A percentile compares a stretch with the other conserved stretches of the same genome.
Evolutionary conservation across 2,113 vertebrate genomes (phyloP).

Genomic region (Phalacrocorax carbo): DNA sequence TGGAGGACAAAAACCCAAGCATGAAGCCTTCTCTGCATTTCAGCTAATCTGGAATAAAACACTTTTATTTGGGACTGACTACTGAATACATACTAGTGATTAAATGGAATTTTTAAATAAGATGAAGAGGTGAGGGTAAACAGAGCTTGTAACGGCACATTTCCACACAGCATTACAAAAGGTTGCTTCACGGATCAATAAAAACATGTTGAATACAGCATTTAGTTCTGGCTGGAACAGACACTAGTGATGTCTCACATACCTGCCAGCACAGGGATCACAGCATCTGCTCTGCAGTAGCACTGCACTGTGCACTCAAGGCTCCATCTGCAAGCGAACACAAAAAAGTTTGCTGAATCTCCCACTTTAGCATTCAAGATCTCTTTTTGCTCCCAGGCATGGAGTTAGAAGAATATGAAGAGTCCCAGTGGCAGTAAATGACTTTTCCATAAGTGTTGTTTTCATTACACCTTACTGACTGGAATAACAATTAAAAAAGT

Average conservation of each 20-base stretch:
- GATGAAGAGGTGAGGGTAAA: neutral
- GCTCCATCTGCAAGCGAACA: neutral
- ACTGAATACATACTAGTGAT: neutral
- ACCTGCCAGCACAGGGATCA: neutral
- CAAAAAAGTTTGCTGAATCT: neutral
- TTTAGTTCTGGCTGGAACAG: neutral
- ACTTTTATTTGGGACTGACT: neutral
- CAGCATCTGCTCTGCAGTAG: neutral
- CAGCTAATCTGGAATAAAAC: neutral
- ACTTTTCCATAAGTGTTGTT: neutral
- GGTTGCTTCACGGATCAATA: neutral
- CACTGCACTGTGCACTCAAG: neutral
- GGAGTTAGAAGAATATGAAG: neutral
- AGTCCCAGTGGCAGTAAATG: neutral
- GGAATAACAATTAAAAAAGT: neutral
- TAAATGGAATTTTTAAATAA: neutral
- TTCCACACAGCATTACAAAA: neutral
- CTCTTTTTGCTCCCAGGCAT: neutral
- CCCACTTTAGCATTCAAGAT: neutral
- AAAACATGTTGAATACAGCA: neutral
- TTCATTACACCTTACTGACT: neutral
- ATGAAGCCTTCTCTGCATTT: neutral
- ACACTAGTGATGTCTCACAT: neutral
- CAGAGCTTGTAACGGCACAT: neutral
- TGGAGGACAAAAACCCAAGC: neutral